Percentiles rank a stretch among this genome's conserved stretches.
These are phyloP conservation scores for Drosophila bocki DNA, from an alignment of 1,140 invertebrate genomes.

Conservation along the genomic window DNA sequence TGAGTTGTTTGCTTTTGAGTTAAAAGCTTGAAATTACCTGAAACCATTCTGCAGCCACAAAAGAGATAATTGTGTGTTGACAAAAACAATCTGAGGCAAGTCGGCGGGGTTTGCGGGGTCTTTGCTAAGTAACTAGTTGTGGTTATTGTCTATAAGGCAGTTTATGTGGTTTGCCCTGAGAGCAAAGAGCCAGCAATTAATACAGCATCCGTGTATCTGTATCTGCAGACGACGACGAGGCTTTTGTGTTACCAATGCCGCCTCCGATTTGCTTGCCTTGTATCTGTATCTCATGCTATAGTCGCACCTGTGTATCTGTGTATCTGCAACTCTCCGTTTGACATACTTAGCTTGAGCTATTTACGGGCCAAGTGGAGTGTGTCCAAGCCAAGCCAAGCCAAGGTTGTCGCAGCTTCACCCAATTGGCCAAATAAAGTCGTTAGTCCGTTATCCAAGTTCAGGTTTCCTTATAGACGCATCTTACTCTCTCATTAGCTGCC, in stretches of 20 bases:
- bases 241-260: slow-evolving; percentile 18
- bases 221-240: slow-evolving; percentile 25
- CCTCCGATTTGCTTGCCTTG: slow-evolving; percentile 9
- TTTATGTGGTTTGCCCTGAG: slow-evolving; percentile 71
- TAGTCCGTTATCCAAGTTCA: slow-evolving; percentile 63
- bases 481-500: slow-evolving; percentile 63
- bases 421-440: slow-evolving; percentile 77
- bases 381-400: slow-evolving; percentile 34
- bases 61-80: slow-evolving; percentile 74
- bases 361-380: slow-evolving; percentile 72
- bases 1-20: slow-evolving; percentile 14
- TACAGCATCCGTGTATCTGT: slow-evolving; percentile 53
- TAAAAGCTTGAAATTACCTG: slow-evolving; percentile 76
- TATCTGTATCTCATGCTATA: slow-evolving; percentile 20
- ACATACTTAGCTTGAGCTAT: slow-evolving; percentile 72
- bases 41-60: slow-evolving; percentile 51
- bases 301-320: slow-evolving; percentile 13
- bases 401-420: slow-evolving; percentile 73
- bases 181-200: slow-evolving; percentile 56
- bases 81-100: slow-evolving; percentile 8
- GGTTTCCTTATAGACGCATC: slow-evolving; percentile 63
- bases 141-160: slow-evolving; percentile 75
- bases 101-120: background rate
- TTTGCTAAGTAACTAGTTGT: slow-evolving; percentile 59
- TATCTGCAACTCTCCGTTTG: slow-evolving; percentile 32